Evolutionary conservation across 1,140 invertebrate genomes (phyloP).

Genomic region (Danaus plexippus): DNA sequence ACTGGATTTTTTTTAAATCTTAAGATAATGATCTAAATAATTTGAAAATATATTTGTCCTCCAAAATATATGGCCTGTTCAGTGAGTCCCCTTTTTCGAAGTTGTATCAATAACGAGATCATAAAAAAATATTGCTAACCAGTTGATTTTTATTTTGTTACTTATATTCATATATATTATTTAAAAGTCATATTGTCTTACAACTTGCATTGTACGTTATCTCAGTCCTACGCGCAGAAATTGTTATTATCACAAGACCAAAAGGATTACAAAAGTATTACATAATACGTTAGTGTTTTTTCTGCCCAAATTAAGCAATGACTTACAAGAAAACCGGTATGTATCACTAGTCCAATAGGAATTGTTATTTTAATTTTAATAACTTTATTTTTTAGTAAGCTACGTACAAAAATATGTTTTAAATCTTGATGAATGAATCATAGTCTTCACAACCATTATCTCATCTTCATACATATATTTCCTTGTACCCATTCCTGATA

Average conservation of each 20-base stretch:
- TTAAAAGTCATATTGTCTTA: not conserved
- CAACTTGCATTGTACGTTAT: constrained; percentile 1
- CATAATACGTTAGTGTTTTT: constrained; percentile 12
- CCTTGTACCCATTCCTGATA: constrained; percentile 7
- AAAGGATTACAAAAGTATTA: constrained; percentile 19
- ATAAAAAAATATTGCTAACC: constrained; percentile 9
- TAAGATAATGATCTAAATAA: too few relatives aligned
- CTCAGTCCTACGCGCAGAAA: constrained; percentile 9
- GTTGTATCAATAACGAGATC: not conserved
- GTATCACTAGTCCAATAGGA: constrained; percentile 9
- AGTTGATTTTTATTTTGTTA: constrained; percentile 3
- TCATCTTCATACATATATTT: not conserved
- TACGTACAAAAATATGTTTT: too few relatives aligned
- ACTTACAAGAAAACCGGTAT: constrained; percentile 13
- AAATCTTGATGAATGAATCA: too few relatives aligned
- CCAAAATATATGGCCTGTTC: too few relatives aligned
- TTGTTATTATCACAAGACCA: constrained; percentile 14
- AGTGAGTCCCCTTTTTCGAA: too few relatives aligned
- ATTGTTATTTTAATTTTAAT: constrained; percentile 1
- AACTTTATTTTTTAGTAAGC: too few relatives aligned
- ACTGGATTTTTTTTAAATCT: too few relatives aligned
- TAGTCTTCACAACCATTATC: too few relatives aligned
- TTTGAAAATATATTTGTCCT: too few relatives aligned
- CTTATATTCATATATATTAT: constrained; percentile 5
- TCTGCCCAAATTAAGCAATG: constrained; percentile 8